Base-by-base conservation (phyloP, 2,888 invertebrate species). In the Hypselothyrea guttata region DNA sequence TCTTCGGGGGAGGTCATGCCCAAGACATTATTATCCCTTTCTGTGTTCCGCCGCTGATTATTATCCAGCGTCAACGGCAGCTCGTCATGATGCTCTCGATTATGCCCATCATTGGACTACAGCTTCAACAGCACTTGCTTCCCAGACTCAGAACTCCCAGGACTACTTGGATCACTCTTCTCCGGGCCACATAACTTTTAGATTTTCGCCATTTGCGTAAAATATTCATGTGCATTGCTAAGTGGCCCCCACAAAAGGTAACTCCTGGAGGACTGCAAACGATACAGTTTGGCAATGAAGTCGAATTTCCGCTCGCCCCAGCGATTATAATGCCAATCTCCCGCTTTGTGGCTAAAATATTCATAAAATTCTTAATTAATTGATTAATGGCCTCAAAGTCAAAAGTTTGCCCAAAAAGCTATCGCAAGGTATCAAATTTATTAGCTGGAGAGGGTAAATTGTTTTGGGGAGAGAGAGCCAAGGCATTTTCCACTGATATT, bases 291-390 rank as follows among this genome's bases (percentile, higher is more conserved):
- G 2, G 13, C 45, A 13, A 13, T 11, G 44, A 35, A 15, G 40
- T 9, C 34, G 8, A 18, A 44, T 28, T 28, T 16, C 5, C 46
- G 34, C 37, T 38, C 11, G 61, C 51, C 41, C 61, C 35, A 27
- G 46, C 72, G 74, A 73, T 76, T 75, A 68, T 62, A 60, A 56
- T 73, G 70, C 67, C 63, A 57, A 58, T 69, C 70, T 66, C 44
- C 49, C 46, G 45, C 48, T 65, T 44, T 62, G 57, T 56, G 61
- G 67, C 57, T 78, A 42, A 81, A 85, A 73, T 82, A 81, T 84
- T 81, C 84, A 85, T 84, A 81, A 84, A 72, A 78, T 82, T 70
- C 71, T 66, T 84, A 86, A 86, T 86, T 86, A 84, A 86, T 86
- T 86, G 85, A 86, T 86, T 84, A 86, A 86, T 86, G 84, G 74